Evolutionary conservation across 2,888 invertebrate genomes (phyloP), one percentile per base, ranked within the genome.

Genomic region (Mayetiola destructor): DNA sequence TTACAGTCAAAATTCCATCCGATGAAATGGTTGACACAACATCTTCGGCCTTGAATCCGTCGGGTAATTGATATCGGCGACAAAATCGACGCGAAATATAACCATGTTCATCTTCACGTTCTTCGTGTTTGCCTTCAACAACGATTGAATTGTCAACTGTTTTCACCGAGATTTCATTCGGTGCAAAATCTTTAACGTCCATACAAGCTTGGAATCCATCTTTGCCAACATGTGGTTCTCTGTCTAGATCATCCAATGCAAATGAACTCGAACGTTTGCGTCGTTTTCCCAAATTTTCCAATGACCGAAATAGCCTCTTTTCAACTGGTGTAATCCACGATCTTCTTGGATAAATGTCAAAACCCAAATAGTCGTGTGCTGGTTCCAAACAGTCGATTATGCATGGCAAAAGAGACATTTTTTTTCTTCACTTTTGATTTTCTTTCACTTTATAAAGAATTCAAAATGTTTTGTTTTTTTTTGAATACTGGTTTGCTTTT

Each of bases 81-180:
- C 77, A 77, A 69, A 91, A 90, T 69, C 89, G 88, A 37, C 90
- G 77, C 9, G 88, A 84, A 59, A 91, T 82, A 67, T 72, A 83
- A 0, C 88, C 88, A 62, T 84, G 82, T 42, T 81, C 79, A 62
- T 86, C 85, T 40, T 79, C 76, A 60, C 79, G 80, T 62, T 84
- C 84, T 64, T 82, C 82, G 65, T 85, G 84, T 65, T 80, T 82
- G 9, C 80, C 87, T 66, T 85, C 83, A 14, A 82, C 77, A 1
- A 82, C 68, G 30, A 85, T 76, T 58, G 73, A 75, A 63, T 79
- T 78, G 63, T 82, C 76, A 64, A 77, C 74, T 58, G 84, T 77
- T 72, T 85, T 88, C 57, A 88, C 77, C 57, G 79, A 76, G 27
- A 85, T 75, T 67, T 85, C 85, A 39, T 79, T 78, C 0, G 84